phyloP scores from a whole-genome alignment of 2,113 vertebrate species.

The Oncorhynchus clarkii region DNA sequence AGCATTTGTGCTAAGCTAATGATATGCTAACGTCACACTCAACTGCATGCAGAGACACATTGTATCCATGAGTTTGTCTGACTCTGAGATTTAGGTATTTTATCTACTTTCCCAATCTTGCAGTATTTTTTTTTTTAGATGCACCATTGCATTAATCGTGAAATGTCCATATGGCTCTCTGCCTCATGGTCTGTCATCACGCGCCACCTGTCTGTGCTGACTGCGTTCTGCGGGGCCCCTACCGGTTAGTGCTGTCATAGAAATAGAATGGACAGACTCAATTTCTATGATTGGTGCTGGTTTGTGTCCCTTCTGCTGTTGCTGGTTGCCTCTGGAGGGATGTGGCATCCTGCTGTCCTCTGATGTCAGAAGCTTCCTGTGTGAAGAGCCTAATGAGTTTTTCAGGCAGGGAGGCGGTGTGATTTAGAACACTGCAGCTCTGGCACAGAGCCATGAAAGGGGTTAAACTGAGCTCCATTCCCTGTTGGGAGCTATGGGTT shows the following conservation, averaged over 20 bases:
- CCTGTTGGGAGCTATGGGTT: background rate
- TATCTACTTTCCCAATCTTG: too few species aligned
- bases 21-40: too few species aligned
- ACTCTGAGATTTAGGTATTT: too few species aligned
- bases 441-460: background rate
- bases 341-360: background rate
- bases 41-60: too few species aligned
- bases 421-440: conserved; percentile 17
- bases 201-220: background rate
- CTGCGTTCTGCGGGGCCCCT: too few species aligned
- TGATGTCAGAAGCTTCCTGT: conserved; percentile 10
- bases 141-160: background rate
- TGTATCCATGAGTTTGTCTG: too few species aligned
- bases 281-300: background rate
- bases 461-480: background rate
- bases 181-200: background rate
- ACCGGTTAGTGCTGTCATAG: too few species aligned
- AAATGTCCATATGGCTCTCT: too few species aligned
- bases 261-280: too few species aligned
- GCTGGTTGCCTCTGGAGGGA: conserved; percentile 3
- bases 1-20: too few species aligned
- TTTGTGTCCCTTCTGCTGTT: background rate
- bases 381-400: conserved; percentile 11
- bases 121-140: background rate
- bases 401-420: conserved; percentile 1